Percentiles rank a stretch among this genome's conserved stretches.
Evolutionary conservation across 2,113 vertebrate species (phyloP).

Genomic region (Corythornis cristatus): DNA sequence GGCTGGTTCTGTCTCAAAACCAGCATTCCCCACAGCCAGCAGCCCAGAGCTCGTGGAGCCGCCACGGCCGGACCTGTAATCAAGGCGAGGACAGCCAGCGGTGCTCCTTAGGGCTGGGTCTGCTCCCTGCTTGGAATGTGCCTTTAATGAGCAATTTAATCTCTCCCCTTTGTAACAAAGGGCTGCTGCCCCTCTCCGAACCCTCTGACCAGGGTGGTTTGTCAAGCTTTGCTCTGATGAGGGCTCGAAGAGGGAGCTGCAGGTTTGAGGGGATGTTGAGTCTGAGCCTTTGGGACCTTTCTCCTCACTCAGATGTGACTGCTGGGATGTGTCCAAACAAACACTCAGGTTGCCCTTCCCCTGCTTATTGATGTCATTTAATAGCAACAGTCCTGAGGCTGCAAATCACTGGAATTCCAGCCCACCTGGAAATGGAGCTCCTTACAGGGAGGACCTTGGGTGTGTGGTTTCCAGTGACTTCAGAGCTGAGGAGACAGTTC

Average conservation of each 20-base stretch:
- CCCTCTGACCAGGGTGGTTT: background rate
- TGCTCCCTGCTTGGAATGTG: background rate
- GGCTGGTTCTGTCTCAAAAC: background rate
- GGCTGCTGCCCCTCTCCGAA: background rate
- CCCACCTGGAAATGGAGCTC: background rate
- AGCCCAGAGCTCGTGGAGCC: background rate
- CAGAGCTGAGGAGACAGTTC: background rate
- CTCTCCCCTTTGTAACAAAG: background rate
- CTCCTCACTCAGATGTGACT: background rate
- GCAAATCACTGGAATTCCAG: background rate
- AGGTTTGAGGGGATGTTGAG: slow-evolving; percentile 13
- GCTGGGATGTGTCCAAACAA: background rate
- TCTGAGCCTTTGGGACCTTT: slow-evolving; percentile 8
- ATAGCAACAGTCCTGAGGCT: background rate
- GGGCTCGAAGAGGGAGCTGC: slow-evolving; percentile 14
- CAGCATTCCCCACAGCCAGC: background rate
- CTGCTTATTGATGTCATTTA: background rate
- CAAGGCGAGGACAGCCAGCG: background rate
- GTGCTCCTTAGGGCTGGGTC: background rate
- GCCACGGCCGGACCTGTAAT: fast-evolving
- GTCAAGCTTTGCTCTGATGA: background rate
- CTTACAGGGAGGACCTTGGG: background rate
- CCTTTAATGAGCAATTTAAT: background rate
- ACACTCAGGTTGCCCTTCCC: background rate
- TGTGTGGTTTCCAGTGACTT: background rate